Conservation (phyloP, 2,797 vertebrate species). For the Silurus aristotelis region DNA sequence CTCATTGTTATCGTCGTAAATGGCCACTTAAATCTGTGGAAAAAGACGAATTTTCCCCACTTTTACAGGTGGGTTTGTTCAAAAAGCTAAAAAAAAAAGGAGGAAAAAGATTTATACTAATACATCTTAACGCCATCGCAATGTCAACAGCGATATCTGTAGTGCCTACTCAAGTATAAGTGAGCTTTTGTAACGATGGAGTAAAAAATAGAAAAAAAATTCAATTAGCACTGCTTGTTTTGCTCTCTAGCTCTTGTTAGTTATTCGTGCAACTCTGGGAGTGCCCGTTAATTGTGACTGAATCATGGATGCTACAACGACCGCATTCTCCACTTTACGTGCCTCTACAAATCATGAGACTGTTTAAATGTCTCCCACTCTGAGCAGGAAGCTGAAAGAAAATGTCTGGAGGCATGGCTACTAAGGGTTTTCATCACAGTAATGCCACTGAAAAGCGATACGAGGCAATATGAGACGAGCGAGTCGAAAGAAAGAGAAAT, state of each 20-base stretch:
- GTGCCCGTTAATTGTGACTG: not conserved
- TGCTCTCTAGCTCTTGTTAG: not conserved
- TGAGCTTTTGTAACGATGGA: not conserved
- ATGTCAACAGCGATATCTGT: not conserved
- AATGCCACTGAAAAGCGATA: not conserved
- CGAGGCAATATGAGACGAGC: not conserved
- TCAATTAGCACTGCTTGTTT: not conserved
- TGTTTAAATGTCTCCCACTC: conserved; percentile 12
- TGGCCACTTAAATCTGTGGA: not conserved
- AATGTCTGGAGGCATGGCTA: not conserved
- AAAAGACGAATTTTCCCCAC: not conserved
- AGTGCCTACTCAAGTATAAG: not conserved
- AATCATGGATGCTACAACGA: conserved; percentile 6
- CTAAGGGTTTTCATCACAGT: conserved; percentile 11
- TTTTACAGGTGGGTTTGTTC: not conserved
- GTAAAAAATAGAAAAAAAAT: not conserved
- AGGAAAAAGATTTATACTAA: not conserved
- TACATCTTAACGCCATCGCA: not conserved
- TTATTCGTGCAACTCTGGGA: not conserved
- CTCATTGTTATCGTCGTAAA: conserved; percentile 22
- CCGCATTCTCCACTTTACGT: not conserved
- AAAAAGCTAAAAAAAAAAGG: not conserved
- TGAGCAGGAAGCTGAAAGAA: not conserved
- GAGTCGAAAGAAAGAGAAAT: not conserved
- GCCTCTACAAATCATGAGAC: conserved; percentile 30